Conservation (phyloP, 2,113 vertebrate species). For the Hypocryptadius cinnamomeus region DNA sequence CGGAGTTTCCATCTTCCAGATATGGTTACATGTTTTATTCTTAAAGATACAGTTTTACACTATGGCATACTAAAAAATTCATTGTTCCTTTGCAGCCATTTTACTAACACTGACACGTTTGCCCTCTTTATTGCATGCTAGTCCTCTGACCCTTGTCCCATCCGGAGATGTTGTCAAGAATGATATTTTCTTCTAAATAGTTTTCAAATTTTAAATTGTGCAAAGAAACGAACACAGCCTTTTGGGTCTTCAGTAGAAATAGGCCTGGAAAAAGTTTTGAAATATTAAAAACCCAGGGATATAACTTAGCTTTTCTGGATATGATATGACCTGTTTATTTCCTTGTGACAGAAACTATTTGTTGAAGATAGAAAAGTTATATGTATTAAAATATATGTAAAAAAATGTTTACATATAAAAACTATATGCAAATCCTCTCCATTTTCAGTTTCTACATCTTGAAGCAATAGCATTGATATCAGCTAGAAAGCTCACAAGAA, state of each 20-base stretch:
- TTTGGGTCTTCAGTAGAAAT: not conserved
- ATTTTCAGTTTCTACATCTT: not conserved
- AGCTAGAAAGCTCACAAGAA: not conserved
- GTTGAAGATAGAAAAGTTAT: not conserved
- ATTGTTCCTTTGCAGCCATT: not conserved
- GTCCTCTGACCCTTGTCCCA: not conserved
- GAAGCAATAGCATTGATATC: not conserved
- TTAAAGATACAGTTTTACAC: not conserved
- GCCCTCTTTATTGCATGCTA: not conserved
- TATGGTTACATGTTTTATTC: not conserved
- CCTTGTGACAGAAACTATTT: not conserved
- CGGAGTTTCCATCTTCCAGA: not conserved
- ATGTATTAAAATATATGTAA: not conserved
- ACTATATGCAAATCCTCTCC: not conserved
- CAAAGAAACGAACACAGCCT: not conserved
- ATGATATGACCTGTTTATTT: not conserved
- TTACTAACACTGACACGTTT: not conserved
- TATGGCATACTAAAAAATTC: not conserved
- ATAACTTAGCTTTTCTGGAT: not conserved
- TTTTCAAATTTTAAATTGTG: not conserved
- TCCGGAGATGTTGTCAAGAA: not conserved
- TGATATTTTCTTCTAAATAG: not conserved
- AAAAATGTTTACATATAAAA: not conserved
- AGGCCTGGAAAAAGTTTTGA: not conserved
- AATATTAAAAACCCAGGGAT: not conserved